A percentile compares a stretch with the other conserved stretches of the same genome.
phyloP scores from a whole-genome alignment of 2,888 invertebrate genomes.

The Cancer borealis region DNA sequence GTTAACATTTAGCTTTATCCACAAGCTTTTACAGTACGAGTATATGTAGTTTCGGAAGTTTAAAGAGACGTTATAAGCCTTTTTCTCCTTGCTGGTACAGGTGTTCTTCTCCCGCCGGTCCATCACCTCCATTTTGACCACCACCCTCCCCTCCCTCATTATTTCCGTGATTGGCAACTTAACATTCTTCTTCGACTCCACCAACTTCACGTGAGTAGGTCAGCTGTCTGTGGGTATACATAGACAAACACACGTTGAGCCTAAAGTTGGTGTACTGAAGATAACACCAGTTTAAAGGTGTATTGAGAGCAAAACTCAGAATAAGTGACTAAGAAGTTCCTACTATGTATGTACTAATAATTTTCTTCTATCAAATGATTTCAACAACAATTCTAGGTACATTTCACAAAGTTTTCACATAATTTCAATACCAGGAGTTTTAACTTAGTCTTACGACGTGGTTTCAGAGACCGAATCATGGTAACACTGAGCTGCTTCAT shows the following conservation, averaged over 20 bases:
- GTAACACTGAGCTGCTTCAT: neutral
- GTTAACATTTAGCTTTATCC: neutral
- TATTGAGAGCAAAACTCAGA: neutral
- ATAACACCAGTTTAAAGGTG: neutral
- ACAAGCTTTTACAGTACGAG: neutral
- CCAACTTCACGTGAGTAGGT: constrained; percentile 36
- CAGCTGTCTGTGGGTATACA: neutral
- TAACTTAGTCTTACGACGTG: neutral
- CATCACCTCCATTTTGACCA: neutral
- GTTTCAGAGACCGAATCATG: constrained; percentile 11
- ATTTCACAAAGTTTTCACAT: neutral
- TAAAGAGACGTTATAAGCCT: neutral
- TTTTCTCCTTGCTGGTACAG: neutral
- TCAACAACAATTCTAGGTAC: neutral
- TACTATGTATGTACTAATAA: neutral
- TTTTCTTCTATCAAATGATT: neutral
- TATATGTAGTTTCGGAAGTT: neutral
- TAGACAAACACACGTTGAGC: neutral
- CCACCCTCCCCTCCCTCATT: neutral
- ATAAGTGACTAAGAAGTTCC: neutral
- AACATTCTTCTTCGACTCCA: neutral
- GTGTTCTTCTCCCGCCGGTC: neutral
- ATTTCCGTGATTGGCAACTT: neutral
- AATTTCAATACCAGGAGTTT: neutral
- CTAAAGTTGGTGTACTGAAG: neutral